phyloP scores from a whole-genome alignment of 2,888 invertebrate species.

The Hipparchia sbordonii region DNA sequence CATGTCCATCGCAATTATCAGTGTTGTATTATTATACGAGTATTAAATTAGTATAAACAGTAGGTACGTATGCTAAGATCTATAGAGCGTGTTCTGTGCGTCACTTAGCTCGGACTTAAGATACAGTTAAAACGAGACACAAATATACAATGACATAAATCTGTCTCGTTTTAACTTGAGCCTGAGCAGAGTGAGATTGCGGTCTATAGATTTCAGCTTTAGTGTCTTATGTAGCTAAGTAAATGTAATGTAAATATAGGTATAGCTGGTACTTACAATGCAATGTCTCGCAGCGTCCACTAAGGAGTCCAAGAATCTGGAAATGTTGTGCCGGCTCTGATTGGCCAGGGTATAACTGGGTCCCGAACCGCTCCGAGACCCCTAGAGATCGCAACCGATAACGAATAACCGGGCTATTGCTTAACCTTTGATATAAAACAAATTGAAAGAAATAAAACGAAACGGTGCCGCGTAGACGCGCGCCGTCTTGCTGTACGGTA shows the following conservation, averaged over 20 bases:
- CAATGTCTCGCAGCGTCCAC: constrained; percentile 80
- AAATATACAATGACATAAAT: no score
- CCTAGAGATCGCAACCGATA: constrained; percentile 63
- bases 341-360: constrained; percentile 74
- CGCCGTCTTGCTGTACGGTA: constrained; percentile 75
- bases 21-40: no score
- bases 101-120: no score
- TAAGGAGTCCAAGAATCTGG: constrained; percentile 80
- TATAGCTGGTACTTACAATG: constrained; percentile 69
- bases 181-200: no score
- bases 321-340: constrained; percentile 74
- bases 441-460: constrained; percentile 79
- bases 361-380: constrained; percentile 63
- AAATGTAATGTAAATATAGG: not conserved
- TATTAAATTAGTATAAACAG: no score
- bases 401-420: constrained; percentile 66
- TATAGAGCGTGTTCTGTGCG: no score
- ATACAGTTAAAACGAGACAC: no score
- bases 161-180: no score
- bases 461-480: constrained; percentile 65
- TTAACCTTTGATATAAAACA: constrained; percentile 81
- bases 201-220: no score
- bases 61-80: no score
- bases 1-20: not conserved
- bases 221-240: not conserved